Conservation (phyloP, 2,888 invertebrate genomes). For the Leuctra nigra region DNA sequence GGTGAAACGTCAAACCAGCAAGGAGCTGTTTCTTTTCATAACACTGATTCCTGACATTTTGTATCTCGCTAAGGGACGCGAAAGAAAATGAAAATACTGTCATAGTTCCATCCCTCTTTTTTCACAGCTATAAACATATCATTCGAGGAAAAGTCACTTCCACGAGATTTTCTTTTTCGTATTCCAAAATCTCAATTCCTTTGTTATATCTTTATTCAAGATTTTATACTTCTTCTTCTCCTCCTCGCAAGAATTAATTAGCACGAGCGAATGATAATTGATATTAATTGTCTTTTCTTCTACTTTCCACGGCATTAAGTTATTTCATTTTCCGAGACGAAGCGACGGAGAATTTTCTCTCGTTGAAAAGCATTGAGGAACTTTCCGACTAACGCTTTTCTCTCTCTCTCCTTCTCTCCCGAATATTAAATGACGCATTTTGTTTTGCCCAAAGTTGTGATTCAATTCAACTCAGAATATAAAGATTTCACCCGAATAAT, state of each 20-base stretch:
- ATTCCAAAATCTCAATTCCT: constrained; percentile 1
- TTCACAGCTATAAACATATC: background rate
- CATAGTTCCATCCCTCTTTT: background rate
- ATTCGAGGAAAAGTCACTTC: no score
- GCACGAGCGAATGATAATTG: constrained; percentile 36
- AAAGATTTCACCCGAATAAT: constrained; percentile 21
- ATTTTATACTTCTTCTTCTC: constrained; percentile 16
- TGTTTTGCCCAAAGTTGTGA: constrained; percentile 10
- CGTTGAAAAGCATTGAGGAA: no score
- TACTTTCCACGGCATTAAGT: constrained; percentile 36
- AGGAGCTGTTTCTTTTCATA: constrained; percentile 21
- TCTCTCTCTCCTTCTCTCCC: constrained; percentile 1
- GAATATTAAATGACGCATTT: constrained; percentile 11
- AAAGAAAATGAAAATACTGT: constrained; percentile 23
- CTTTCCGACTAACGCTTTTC: background rate
- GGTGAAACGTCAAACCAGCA: constrained; percentile 11
- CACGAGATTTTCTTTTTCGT: background rate
- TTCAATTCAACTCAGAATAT: constrained; percentile 3
- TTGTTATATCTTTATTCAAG: constrained; percentile 18
- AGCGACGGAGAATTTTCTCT: no score
- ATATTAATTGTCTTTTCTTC: constrained; percentile 39
- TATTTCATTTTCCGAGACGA: constrained; percentile 19
- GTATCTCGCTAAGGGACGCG: constrained; percentile 5
- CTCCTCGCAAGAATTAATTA: constrained; percentile 33
- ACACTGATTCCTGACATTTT: constrained; percentile 14